Evolutionary conservation across 92 coral and sea anemone genomes (phyloP), one percentile per base, ranked within the genome.

Genomic region (Siderastrea radians): DNA sequence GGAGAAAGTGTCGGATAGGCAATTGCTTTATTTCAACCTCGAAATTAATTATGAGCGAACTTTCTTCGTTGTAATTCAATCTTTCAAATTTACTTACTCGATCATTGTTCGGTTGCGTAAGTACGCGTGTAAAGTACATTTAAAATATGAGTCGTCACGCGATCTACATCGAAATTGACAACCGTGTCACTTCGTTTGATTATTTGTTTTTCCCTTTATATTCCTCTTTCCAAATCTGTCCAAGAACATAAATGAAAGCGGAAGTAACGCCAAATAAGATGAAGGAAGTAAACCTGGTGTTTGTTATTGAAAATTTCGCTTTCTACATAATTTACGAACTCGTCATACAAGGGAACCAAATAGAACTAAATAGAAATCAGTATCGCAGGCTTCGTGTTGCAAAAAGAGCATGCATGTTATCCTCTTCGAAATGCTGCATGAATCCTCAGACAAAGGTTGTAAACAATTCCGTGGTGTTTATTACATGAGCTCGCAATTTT

Each of bases 41-140:
- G 55, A 16, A 11, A 68, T 4, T 44, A 48, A 6, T 61, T n/a
- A 0, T 5, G 49, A 44, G 74, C 11, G 1, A 6, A 43, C 9
- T 52, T 66, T 11, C 17, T 68, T 80, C 17, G 16, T 26, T 53
- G 74, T 16, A 52, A 7, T 68, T 49, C 49, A 52, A 68, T 68
- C 50, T 12, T 15, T 59, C 3, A n/a, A 44, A 68, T 50, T 51
- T 61, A 7, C 8, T 45, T 26, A 43, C 6, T 70, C 11, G 12
- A 3, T 64, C 10, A 19, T 46, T 50, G 61, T 68, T 38, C 64
- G 16, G 54, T 82, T 82, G 77, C 86, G 86, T 71, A 82, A 82
- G 77, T 82, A 82, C 86, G 69, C 86, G 86, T 82, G 86, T 82
- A 71, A 75, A 70, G 78, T 58, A 82, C 78, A 72, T n/a, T 58